Evolutionary conservation across 2,797 vertebrate species (phyloP).

Genomic region (Pantherophis alleghaniensis): DNA sequence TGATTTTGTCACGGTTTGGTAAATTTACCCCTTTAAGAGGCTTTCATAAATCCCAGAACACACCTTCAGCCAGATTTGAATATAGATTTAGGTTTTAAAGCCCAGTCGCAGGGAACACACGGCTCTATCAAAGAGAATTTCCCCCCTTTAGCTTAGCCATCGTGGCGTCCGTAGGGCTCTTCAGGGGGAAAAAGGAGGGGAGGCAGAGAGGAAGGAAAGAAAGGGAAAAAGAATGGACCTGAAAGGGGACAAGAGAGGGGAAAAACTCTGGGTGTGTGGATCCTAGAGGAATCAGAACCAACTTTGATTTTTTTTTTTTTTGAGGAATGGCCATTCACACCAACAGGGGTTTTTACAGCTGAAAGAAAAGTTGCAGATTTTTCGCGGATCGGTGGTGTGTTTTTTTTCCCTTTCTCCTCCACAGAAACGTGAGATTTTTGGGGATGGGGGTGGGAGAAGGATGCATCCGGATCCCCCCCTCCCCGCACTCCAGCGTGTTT

Average conservation of each 20-base stretch:
- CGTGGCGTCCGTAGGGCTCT: conserved; percentile 67
- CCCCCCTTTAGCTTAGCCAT: conserved; percentile 73
- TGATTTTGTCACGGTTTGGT: conserved; percentile 96
- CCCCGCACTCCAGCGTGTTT: not conserved
- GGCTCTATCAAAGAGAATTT: conserved; percentile 81
- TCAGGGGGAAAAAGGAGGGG: conserved; percentile 24
- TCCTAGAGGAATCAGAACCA: conserved; percentile 63
- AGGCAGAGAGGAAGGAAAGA: conserved; percentile 49
- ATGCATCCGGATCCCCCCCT: not conserved
- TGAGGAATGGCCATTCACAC: conserved; percentile 60
- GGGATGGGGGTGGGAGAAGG: not conserved
- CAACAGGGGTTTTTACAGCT: conserved; percentile 43
- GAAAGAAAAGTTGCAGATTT: conserved; percentile 59
- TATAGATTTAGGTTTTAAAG: conserved; percentile 98
- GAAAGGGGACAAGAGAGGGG: conserved; percentile 15
- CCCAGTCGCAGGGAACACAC: conserved; percentile 85
- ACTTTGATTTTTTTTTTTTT: conserved; percentile 57
- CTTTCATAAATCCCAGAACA: conserved; percentile 91
- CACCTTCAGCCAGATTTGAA: conserved; percentile 96
- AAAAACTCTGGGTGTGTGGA: not conserved
- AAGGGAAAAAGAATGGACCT: conserved; percentile 67
- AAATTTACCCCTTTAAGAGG: conserved; percentile 98
- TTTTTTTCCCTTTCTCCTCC: conserved; percentile 44
- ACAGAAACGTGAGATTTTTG: conserved; percentile 44
- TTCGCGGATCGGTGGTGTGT: not conserved